Evolutionary conservation across 2,797 vertebrate species (phyloP), one percentile per base, ranked within the genome.

Genomic region (Morus bassanus): DNA sequence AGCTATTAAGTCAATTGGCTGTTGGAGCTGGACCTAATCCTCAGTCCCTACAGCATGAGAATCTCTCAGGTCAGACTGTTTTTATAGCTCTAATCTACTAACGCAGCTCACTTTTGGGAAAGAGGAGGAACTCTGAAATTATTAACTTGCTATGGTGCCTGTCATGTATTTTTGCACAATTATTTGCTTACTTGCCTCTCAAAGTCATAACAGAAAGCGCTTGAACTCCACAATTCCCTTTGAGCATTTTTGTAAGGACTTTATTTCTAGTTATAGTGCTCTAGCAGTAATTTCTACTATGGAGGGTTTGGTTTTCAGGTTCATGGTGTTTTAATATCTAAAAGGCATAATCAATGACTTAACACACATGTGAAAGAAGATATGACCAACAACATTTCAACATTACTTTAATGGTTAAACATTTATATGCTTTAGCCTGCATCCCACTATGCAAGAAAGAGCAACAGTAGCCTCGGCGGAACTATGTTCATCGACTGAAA

Each of bases 1-100:
- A 83, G 43, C 90, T 92, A 94, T 80, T 95, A 92, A 87, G 15
- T 48, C 83, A 96, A 94, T 70, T 93, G 90, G 76, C 74, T 85
- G 39, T 23, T 89, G 63, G 69, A 91, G 59, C 41, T 82, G 51
- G 57, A 85, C 21, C 33, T 95, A 94, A 96, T 90, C 76, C 69
- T 75, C 51, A 54, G 31, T 53, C 54, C 72, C 57, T 89, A 70
- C 10, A 91, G 68, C 48, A 93, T 0, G 2, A 97, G 70, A 57
- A 64, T 91, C 74, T 91, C 60, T 73, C 57, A 59, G 57, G 57
- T 91, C 57, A 78, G 41, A 82, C 37, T 95, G 72, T 88, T 96
- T 94, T 91, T 82, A 57, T 35, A 88, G 77, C 35, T 89, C 69
- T 87, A 68, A 91, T 91, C 39, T 76, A 50, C 45, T 77, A 79